Evolutionary conservation across 1,140 invertebrate species (phyloP).

Genomic region (Lepidurus packardi): DNA sequence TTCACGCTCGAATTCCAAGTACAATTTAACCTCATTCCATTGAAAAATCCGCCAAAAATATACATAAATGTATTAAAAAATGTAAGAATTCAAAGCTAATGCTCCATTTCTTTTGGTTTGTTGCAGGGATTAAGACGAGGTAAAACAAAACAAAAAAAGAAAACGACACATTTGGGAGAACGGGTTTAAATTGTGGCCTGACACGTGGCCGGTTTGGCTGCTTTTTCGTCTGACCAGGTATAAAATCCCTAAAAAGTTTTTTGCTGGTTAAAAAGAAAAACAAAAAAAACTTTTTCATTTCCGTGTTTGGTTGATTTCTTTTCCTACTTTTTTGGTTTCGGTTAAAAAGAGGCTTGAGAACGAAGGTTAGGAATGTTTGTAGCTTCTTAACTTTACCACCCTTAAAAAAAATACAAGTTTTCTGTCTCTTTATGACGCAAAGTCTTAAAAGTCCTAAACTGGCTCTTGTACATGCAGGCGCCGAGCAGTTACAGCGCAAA

Average conservation of each 20-base stretch:
- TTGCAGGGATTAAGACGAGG: not conserved
- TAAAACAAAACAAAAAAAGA: too few species aligned
- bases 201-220: conserved; percentile 7
- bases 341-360: not conserved
- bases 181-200: conserved; percentile 16
- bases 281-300: not conserved
- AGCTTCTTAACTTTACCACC: conserved; percentile 5
- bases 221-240: conserved; percentile 18
- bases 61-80: too few species aligned
- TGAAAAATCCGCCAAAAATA: not conserved
- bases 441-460: not conserved
- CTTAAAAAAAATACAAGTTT: conserved; percentile 19
- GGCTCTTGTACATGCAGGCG: conserved; percentile 20
- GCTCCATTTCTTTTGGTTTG: not conserved
- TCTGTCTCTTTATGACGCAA: not conserved
- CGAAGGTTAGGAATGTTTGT: conserved; percentile 7
- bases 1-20: conserved; percentile 8
- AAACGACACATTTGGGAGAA: not conserved
- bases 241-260: not conserved
- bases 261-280: not conserved
- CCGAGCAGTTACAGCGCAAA: conserved; percentile 7
- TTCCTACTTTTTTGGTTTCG: conserved; percentile 14
- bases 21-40: not conserved
- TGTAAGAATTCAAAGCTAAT: not conserved
- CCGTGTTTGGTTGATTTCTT: not conserved